Percentiles rank a stretch among this genome's conserved stretches.
These are phyloP conservation scores for Panthera tigris DNA, from an alignment of 2,113 vertebrate species.

Conservation along the genomic window DNA sequence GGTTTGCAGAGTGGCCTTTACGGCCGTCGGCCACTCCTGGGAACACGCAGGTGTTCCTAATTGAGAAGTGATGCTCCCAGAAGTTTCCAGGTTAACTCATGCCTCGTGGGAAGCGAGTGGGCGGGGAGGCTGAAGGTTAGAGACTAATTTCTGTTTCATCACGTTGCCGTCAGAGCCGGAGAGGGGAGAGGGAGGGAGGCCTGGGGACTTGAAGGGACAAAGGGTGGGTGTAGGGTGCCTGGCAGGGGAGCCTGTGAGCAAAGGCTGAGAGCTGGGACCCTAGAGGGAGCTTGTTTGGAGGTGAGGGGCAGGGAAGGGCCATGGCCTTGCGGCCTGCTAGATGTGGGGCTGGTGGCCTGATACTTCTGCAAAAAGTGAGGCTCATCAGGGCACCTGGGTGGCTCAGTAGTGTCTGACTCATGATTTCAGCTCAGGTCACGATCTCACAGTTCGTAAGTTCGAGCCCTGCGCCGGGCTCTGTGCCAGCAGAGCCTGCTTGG, in stretches of 20 bases:
- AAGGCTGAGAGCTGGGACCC: not conserved
- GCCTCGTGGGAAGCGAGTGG: not conserved
- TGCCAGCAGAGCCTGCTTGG: too few relatives aligned
- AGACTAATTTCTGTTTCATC: not conserved
- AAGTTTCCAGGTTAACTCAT: too few relatives aligned
- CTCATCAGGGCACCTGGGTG: too few relatives aligned
- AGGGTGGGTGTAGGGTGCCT: not conserved
- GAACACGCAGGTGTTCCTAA: not conserved
- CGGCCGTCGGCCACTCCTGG: not conserved
- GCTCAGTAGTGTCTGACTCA: too few relatives aligned
- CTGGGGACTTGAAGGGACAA: not conserved
- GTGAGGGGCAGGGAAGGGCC: too few relatives aligned
- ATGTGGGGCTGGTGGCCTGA: not conserved
- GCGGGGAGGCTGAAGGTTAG: not conserved
- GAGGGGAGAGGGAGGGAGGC: not conserved
- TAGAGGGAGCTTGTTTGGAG: not conserved
- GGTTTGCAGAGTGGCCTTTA: not conserved
- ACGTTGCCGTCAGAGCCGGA: not conserved
- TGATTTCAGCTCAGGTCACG: too few relatives aligned
- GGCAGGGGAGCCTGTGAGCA: not conserved
- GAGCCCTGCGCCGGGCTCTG: too few relatives aligned
- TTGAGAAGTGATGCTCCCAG: not conserved
- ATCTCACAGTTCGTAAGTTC: too few relatives aligned
- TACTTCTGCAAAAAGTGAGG: not conserved
- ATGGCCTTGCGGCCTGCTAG: fast-evolving